Conservation (phyloP, 1,140 invertebrate genomes). For the Pogonomyrmex barbatus region DNA sequence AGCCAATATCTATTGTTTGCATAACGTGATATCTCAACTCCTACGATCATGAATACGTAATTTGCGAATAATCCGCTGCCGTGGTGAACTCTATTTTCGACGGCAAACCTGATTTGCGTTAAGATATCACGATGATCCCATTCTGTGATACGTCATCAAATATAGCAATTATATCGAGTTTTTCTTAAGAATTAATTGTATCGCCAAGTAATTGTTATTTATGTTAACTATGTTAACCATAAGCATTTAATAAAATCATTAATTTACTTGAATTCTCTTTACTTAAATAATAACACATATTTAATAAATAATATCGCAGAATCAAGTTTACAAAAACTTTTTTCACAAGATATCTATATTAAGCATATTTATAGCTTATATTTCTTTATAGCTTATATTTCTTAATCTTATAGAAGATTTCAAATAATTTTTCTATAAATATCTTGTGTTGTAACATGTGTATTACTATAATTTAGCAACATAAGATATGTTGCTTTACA, state of each 20-base stretch:
- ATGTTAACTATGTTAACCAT: too few relatives aligned
- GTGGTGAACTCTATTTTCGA: constrained; percentile 33
- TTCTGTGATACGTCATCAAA: not conserved
- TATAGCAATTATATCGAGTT: not conserved
- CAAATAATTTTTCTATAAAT: not conserved
- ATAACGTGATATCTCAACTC: constrained; percentile 38
- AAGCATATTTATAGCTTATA: too few relatives aligned
- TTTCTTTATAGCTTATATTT: too few relatives aligned
- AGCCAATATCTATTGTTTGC: constrained; percentile 44
- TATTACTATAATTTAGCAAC: not conserved
- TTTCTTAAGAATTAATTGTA: not conserved
- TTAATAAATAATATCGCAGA: not conserved
- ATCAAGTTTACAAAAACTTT: not conserved
- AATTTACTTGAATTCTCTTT: not conserved
- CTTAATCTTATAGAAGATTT: not conserved
- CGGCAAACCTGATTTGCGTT: constrained; percentile 30
- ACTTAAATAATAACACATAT: not conserved
- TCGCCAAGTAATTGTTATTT: not conserved
- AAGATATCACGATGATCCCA: not conserved
- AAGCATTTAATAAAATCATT: not conserved
- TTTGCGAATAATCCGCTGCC: not conserved
- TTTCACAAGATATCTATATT: not conserved
- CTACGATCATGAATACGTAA: constrained; percentile 41
- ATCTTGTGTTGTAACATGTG: not conserved
- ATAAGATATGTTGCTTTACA: not conserved